These are phyloP conservation scores for Helicoverpa assulta DNA, from an alignment of 2,888 invertebrate species.

Conservation along the genomic window DNA sequence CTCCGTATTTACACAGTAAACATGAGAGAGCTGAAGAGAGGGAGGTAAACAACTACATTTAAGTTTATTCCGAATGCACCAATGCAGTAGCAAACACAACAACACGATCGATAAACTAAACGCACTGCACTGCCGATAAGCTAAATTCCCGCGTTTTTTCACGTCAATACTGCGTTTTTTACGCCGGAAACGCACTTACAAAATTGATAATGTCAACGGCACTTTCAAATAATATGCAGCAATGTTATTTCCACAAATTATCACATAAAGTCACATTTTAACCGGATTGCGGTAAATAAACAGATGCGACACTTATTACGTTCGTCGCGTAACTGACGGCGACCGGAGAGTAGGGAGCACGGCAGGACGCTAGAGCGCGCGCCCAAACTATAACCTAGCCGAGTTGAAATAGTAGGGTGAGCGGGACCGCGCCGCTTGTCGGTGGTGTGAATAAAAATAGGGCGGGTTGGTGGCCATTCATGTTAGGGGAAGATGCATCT, in stretches of 20 bases:
- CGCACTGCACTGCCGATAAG: conserved; percentile 70
- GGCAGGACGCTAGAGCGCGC: conserved; percentile 80
- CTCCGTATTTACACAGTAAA: conserved; percentile 60
- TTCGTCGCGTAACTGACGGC: conserved; percentile 82
- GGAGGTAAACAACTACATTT: conserved; percentile 79
- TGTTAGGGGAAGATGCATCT: conserved; percentile 75
- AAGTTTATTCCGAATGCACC: conserved; percentile 73
- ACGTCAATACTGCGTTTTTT: conserved; percentile 62
- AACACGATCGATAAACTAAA: conserved; percentile 82
- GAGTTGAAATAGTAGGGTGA: conserved; percentile 82
- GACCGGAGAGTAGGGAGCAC: conserved; percentile 71
- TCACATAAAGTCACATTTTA: conserved; percentile 64
- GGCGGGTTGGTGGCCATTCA: conserved; percentile 84
- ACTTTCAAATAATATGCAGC: conserved; percentile 31
- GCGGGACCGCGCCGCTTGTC: conserved; percentile 69
- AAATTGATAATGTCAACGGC: conserved; percentile 23
- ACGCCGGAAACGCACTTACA: conserved; percentile 48
- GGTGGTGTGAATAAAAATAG: conserved; percentile 74
- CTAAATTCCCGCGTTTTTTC: conserved; percentile 79
- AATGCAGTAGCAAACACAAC: conserved; percentile 77
- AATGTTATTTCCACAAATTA: conserved; percentile 45
- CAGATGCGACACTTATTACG: conserved; percentile 81
- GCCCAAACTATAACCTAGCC: conserved; percentile 87
- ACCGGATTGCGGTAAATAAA: conserved; percentile 60
- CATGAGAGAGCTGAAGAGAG: conserved; percentile 68